phyloP scores from a whole-genome alignment of 2,797 vertebrate species.

The Salarias fasciatus region DNA sequence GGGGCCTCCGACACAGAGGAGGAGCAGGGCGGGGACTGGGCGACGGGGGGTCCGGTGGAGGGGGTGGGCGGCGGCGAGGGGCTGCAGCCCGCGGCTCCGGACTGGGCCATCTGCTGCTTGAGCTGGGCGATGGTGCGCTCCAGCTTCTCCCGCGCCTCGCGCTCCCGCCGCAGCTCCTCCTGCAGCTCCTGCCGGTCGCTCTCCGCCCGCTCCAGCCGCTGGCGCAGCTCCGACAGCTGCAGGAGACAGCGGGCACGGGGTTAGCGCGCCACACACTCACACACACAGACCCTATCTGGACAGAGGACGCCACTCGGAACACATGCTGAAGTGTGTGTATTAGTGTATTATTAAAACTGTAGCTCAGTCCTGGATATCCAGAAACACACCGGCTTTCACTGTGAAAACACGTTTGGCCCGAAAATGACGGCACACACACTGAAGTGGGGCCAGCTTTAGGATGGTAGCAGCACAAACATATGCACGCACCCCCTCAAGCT shows the following conservation, averaged over 20 bases:
- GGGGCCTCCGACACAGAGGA: constrained; percentile 68
- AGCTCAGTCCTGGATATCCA: too few relatives aligned
- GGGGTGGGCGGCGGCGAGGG: constrained; percentile 76
- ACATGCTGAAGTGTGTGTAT: too few relatives aligned
- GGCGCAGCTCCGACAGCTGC: constrained; percentile 91
- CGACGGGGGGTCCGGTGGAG: constrained; percentile 68
- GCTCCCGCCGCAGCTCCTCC: constrained; percentile 91
- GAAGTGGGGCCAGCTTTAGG: constrained; percentile 2
- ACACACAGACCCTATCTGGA: too few relatives aligned
- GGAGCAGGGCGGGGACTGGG: constrained; percentile 68
- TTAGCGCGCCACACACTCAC: too few relatives aligned
- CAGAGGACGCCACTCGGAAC: too few relatives aligned
- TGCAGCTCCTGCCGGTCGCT: constrained; percentile 93
- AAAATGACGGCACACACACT: constrained; percentile 4
- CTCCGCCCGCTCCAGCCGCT: constrained; percentile 91
- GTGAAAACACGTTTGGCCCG: constrained; percentile 1
- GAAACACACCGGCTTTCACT: too few relatives aligned
- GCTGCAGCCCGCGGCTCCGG: constrained; percentile 70
- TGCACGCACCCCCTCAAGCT: constrained; percentile 21
- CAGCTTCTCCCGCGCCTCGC: constrained; percentile 92
- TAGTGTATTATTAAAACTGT: too few relatives aligned
- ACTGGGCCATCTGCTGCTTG: constrained; percentile 85
- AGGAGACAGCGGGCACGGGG: constrained; percentile 7
- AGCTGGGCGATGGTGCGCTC: constrained; percentile 92
- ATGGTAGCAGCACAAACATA: constrained; percentile 27